These are phyloP conservation scores for Gandaritis pyraliata DNA, from an alignment of 2,888 invertebrate species.

Conservation along the genomic window DNA sequence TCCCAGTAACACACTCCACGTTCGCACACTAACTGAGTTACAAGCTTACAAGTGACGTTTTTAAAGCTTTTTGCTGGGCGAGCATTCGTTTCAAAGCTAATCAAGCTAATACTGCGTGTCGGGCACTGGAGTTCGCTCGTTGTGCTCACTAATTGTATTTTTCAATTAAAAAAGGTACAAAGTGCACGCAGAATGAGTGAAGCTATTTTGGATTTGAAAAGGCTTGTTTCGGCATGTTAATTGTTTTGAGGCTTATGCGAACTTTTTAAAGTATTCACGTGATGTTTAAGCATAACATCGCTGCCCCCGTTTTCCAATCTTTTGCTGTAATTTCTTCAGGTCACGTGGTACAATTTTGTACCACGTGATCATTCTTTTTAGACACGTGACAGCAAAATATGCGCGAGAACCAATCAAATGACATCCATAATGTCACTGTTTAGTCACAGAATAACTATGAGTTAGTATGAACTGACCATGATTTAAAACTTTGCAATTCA, in stretches of 20 bases:
- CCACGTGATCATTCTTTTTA: no score
- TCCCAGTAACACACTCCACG: slow-evolving; percentile 35
- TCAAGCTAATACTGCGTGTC: slow-evolving; percentile 74
- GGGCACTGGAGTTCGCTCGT: slow-evolving; percentile 44
- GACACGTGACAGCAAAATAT: no score
- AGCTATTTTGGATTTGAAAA: slow-evolving; percentile 26
- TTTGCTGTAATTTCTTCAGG: no score
- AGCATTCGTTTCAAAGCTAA: slow-evolving; percentile 67
- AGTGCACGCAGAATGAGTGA: slow-evolving; percentile 43
- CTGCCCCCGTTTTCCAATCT: no score
- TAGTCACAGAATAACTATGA: no score
- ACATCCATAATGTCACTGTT: no score
- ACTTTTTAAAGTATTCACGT: slow-evolving; percentile 15
- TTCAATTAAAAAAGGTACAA: slow-evolving; percentile 58
- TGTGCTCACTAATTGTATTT: slow-evolving; percentile 50
- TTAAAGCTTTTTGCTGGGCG: slow-evolving; percentile 77
- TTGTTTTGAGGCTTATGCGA: slow-evolving; percentile 17
- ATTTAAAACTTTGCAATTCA: no score
- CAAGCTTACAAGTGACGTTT: slow-evolving; percentile 73
- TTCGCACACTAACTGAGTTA: slow-evolving; percentile 71
- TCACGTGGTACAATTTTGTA: no score
- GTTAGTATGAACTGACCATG: no score
- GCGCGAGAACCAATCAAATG: no score
- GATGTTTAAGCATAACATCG: slow-evolving; percentile 1
- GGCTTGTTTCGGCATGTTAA: slow-evolving; percentile 12